Percentiles rank a stretch among this genome's conserved stretches.
Evolutionary conservation across 2,797 vertebrate genomes (phyloP).

Genomic region (Pristis pectinata): DNA sequence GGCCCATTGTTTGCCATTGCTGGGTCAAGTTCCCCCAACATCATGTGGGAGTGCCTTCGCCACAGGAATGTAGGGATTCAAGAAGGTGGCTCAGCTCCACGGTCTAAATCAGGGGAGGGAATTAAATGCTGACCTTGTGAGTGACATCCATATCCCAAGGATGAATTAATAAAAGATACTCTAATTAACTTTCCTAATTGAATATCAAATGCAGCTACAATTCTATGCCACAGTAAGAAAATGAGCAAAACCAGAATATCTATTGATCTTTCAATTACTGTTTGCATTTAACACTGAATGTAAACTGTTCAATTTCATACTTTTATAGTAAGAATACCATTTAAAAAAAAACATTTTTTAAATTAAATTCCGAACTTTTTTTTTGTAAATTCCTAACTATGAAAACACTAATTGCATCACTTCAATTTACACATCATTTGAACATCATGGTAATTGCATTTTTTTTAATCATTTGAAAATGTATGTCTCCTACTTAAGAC

Average conservation of each 20-base stretch:
- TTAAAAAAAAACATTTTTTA: neutral
- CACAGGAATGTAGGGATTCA: no score
- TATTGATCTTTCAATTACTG: neutral
- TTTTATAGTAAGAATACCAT: neutral
- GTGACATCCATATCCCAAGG: no score
- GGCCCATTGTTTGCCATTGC: no score
- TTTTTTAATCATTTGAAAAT: slow-evolving; percentile 17
- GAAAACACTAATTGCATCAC: neutral
- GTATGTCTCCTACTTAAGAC: neutral
- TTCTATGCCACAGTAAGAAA: neutral
- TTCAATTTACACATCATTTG: neutral
- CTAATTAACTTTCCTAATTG: neutral
- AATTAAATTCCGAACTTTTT: neutral
- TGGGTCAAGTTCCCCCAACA: no score
- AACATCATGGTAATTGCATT: neutral
- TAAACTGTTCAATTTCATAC: neutral
- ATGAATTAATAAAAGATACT: no score
- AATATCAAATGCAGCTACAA: neutral
- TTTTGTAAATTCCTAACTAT: neutral
- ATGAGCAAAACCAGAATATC: neutral
- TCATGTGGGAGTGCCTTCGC: no score
- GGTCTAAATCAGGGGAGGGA: no score
- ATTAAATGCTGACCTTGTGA: no score
- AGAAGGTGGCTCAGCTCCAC: no score
- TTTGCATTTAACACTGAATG: neutral